These are phyloP conservation scores for Apis florea DNA, from an alignment of 1,140 invertebrate species.

Conservation along the genomic window DNA sequence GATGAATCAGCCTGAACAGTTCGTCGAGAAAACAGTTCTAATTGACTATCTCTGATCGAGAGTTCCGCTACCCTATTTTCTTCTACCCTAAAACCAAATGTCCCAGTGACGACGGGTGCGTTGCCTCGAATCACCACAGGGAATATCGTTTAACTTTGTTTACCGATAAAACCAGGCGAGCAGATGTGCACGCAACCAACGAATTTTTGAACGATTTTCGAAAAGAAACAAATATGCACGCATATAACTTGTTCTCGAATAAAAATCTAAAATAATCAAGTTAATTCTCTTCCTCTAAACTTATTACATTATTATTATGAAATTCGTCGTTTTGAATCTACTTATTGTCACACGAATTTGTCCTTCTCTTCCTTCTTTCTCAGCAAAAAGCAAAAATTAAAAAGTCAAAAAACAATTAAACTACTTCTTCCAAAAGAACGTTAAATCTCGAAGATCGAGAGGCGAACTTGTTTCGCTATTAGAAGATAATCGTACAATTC, in stretches of 20 bases:
- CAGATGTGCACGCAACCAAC: conserved; percentile 6
- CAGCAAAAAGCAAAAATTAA: too few species aligned
- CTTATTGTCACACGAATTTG: too few species aligned
- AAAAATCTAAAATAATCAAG: too few species aligned
- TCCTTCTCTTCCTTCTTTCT: too few species aligned
- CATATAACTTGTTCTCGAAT: neutral
- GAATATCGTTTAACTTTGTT: conserved; percentile 46
- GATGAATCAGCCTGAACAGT: conserved; percentile 30
- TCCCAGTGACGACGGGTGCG: conserved; percentile 8
- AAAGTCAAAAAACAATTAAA: too few species aligned
- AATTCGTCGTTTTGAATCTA: too few species aligned
- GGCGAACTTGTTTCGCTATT: too few species aligned
- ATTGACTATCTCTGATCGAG: conserved; percentile 31
- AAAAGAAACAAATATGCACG: neutral
- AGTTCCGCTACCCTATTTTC: conserved; percentile 15
- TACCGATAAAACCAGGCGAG: conserved; percentile 22
- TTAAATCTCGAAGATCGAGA: too few species aligned
- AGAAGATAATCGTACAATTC: too few species aligned
- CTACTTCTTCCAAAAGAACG: too few species aligned
- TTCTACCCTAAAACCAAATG: conserved; percentile 23
- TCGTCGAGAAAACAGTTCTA: conserved; percentile 34
- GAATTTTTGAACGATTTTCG: neutral
- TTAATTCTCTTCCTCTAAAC: too few species aligned
- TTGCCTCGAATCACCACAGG: conserved; percentile 29
- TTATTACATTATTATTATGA: too few species aligned